These are phyloP conservation scores for Sarotherodon lohbergeri DNA, from an alignment of 2,113 vertebrate genomes.

Conservation along the genomic window DNA sequence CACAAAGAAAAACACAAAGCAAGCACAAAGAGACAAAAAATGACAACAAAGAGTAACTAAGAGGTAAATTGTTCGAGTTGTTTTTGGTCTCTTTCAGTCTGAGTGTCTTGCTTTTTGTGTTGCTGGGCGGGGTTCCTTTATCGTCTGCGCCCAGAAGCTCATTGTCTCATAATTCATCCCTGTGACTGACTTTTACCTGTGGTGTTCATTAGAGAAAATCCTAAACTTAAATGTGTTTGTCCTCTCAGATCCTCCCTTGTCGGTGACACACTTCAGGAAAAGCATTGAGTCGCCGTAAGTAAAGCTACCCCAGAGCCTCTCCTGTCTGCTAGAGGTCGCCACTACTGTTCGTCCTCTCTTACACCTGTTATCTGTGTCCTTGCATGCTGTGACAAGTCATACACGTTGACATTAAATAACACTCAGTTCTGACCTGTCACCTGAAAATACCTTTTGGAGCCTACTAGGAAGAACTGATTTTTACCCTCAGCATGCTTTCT, in stretches of 20 bases:
- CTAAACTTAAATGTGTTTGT: constrained; percentile 43
- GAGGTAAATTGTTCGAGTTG: accelerated
- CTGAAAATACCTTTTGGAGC: neutral
- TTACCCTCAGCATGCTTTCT: neutral
- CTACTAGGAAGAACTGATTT: neutral
- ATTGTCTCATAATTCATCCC: neutral
- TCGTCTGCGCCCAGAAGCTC: neutral
- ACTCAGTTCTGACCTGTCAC: neutral
- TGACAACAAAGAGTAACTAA: neutral
- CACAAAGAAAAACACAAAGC: neutral
- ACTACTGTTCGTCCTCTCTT: constrained; percentile 20
- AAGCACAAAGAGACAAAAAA: neutral
- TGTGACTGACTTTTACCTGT: neutral
- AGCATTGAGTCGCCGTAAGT: constrained; percentile 99
- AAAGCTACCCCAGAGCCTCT: neutral
- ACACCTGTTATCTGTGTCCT: neutral
- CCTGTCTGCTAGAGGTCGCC: constrained; percentile 23
- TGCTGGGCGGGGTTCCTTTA: neutral
- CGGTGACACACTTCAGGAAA: constrained; percentile 99
- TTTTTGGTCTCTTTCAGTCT: neutral
- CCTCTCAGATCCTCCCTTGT: constrained; percentile 93
- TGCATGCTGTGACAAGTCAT: neutral
- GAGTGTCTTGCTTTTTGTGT: neutral
- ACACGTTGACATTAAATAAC: neutral
- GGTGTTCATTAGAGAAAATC: neutral